Evolutionary conservation across 2,113 vertebrate genomes (phyloP).

Genomic region (Erinaceus europaeus): DNA sequence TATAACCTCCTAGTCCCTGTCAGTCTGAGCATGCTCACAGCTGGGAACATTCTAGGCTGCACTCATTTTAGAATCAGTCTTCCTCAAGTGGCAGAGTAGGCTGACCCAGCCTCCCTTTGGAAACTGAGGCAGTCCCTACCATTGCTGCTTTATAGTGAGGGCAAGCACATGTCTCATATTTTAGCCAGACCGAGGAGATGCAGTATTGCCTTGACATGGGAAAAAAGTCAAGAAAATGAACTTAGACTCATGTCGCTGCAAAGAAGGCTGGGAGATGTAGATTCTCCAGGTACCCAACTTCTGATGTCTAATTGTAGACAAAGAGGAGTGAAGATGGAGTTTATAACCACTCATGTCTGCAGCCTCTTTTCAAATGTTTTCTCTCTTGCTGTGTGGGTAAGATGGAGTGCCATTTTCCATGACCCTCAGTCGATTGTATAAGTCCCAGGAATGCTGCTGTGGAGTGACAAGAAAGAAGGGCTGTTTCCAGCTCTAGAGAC

Average conservation of each 20-base stretch:
- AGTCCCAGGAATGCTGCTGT: neutral
- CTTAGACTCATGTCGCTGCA: neutral
- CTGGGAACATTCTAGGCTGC: too few species aligned
- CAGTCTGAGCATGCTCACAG: too few species aligned
- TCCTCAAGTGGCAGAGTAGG: too few species aligned
- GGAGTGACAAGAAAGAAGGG: neutral
- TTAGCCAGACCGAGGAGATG: neutral
- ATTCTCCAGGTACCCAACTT: neutral
- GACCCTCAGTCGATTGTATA: neutral
- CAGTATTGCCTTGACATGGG: neutral
- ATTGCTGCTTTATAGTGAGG: too few species aligned
- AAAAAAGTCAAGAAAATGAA: too few species aligned
- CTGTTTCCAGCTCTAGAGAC: neutral
- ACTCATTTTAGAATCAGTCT: too few species aligned
- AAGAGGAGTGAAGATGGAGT: too few species aligned
- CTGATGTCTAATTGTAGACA: neutral
- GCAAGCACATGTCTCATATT: neutral
- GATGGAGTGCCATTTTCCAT: neutral
- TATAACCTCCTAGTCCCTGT: too few species aligned
- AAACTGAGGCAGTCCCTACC: too few species aligned
- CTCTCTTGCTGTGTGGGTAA: neutral
- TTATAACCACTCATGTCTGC: neutral
- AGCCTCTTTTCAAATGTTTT: neutral
- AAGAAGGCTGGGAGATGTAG: neutral
- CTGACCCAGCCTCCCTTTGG: too few species aligned